Base-by-base conservation (phyloP, 2,113 vertebrate species). In the Alligator sinensis region DNA sequence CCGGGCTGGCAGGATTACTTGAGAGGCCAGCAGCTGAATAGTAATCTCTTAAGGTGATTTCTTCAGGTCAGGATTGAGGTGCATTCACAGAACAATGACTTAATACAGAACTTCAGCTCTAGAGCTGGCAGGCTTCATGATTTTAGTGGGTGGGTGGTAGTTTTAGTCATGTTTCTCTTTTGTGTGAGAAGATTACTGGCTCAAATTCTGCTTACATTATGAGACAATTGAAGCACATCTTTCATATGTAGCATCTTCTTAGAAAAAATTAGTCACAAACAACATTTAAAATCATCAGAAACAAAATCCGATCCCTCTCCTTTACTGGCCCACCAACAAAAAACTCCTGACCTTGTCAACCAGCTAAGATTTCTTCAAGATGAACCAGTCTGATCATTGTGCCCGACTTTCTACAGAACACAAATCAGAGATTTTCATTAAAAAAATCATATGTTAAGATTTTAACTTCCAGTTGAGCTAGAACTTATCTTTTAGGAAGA, bases 291-390 rank as follows among this genome's bases (percentile, higher is more conserved):
- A 91, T 72, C 84, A 22, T 24, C 38, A 72, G 38, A 72, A 72
- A 22, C n/a, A 72, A 68, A 68, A 70, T 34, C 22, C 34, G 24
- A 15, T 22, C 16, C 9, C 17, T 84, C 64, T 90, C 17, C 8
- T 83, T 59, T 93, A 28, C 47, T 96, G 34, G 12, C 34, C 87
- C 81, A 82, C 80, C 77, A 89, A 82, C 75, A 91, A 88, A 76
- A 95, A 93, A 90, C 94, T 90, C 94, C 93, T 62, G 55, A 84
- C 79, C 89, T 92, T 93, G 59, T 86, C 94, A 96, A 88, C 22
- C 70, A 79, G 0, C 25, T 0, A 0, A 85, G 59, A 80, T 24
- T 17, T 81, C 92, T 89, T 10, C 58, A 70, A 13, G 75, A 11
- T 58, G 64, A 68, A 34, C 30, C 25, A 79, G 54, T 66, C 30